phyloP scores from a whole-genome alignment of 2,797 vertebrate genomes.

The Chiroxiphia lanceolata region DNA sequence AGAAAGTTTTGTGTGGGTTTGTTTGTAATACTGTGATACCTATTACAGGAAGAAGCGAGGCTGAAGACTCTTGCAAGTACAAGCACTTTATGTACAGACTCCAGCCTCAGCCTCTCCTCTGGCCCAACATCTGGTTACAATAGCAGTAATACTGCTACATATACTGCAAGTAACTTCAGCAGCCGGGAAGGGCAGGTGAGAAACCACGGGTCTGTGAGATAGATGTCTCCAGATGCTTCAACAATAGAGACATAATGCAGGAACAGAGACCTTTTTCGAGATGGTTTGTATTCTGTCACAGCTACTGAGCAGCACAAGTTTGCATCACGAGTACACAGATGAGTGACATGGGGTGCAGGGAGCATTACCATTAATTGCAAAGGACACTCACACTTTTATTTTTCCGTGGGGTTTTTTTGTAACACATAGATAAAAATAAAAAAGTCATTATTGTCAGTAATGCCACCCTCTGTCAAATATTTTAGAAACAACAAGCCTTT shows the following conservation, averaged over 20 bases:
- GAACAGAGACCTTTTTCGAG: not conserved
- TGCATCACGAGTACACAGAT: not conserved
- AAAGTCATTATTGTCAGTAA: not conserved
- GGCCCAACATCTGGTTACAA: slow-evolving; percentile 94
- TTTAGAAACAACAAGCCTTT: not conserved
- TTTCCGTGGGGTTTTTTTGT: not conserved
- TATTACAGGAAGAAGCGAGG: slow-evolving; percentile 84
- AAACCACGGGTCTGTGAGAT: not conserved
- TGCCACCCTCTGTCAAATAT: not conserved
- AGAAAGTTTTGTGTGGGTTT: not conserved
- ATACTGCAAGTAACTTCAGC: slow-evolving; percentile 38
- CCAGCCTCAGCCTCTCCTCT: slow-evolving; percentile 91
- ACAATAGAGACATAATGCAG: not conserved
- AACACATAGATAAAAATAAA: not conserved
- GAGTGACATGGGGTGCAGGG: not conserved
- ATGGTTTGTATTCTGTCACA: not conserved
- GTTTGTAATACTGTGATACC: not conserved
- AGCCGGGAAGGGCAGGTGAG: slow-evolving; percentile 68
- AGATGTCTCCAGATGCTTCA: not conserved
- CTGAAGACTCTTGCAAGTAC: slow-evolving; percentile 84
- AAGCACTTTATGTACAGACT: slow-evolving; percentile 89
- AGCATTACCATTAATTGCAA: not conserved
- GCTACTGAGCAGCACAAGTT: not conserved
- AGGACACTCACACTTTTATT: not conserved
- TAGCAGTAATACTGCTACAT: slow-evolving; percentile 82